Evolutionary conservation across 1,140 invertebrate species (phyloP).

Genomic region (Dufourea novaeangliae): DNA sequence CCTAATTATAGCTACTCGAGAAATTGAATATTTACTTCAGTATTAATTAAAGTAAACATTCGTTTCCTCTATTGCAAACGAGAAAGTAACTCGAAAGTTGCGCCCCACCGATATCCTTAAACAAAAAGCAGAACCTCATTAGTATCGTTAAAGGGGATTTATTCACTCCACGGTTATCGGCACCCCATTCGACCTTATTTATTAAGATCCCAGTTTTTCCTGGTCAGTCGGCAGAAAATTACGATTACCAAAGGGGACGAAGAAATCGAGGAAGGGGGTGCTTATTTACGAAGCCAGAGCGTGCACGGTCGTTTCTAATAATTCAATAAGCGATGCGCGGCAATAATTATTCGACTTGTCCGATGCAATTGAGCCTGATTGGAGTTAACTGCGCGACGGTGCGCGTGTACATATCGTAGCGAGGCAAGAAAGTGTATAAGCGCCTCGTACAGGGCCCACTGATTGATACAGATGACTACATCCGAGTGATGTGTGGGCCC

Average conservation of each 20-base stretch:
- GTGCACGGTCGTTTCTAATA: slow-evolving; percentile 54
- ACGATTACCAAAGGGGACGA: not conserved
- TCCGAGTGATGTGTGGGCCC: slow-evolving; percentile 63
- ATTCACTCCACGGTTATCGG: not conserved
- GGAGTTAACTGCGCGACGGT: slow-evolving; percentile 64
- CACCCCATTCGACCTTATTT: slow-evolving; percentile 7
- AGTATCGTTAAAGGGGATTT: not conserved
- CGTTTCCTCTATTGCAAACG: too few species aligned
- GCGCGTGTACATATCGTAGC: slow-evolving; percentile 38
- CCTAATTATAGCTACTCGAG: too few species aligned
- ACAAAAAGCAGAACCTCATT: not conserved
- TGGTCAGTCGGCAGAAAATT: not conserved
- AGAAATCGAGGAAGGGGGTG: not conserved
- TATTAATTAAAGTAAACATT: too few species aligned
- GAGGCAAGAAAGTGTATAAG: slow-evolving; percentile 66
- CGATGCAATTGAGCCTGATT: slow-evolving; percentile 70
- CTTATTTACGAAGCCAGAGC: slow-evolving; percentile 40
- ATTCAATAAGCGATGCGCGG: slow-evolving; percentile 62
- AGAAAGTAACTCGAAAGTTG: too few species aligned
- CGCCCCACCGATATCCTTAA: too few species aligned
- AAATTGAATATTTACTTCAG: too few species aligned
- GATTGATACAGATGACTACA: slow-evolving; percentile 78
- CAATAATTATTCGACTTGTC: slow-evolving; percentile 72
- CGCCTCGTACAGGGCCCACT: slow-evolving; percentile 48
- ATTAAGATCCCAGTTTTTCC: not conserved